Evolutionary conservation across 2,888 invertebrate genomes (phyloP).

Genomic region (Cybosia mesomella): DNA sequence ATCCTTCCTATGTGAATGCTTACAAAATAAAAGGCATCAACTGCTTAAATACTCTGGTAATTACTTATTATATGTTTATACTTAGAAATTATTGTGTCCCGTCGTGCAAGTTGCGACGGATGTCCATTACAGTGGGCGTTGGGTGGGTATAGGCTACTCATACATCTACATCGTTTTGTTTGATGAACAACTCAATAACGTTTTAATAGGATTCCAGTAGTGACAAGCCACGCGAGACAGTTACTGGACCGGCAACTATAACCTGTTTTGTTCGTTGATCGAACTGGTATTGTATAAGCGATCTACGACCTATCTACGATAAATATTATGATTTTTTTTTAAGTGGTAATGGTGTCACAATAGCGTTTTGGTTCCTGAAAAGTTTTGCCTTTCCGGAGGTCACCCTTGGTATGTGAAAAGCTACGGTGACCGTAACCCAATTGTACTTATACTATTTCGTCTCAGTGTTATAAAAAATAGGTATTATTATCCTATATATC

Average conservation of each 20-base stretch:
- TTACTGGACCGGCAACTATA: slow-evolving; percentile 59
- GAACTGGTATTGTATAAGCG: slow-evolving; percentile 66
- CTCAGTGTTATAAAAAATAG: too few relatives aligned
- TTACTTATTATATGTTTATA: too few relatives aligned
- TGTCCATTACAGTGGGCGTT: slow-evolving; percentile 65
- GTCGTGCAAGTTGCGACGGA: slow-evolving; percentile 45
- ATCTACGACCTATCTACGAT: slow-evolving; percentile 65
- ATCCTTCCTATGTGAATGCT: too few relatives aligned
- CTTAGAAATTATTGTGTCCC: slow-evolving; percentile 59
- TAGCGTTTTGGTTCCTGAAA: not conserved
- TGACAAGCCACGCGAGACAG: slow-evolving; percentile 77
- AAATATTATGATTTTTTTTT: slow-evolving; percentile 43
- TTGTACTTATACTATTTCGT: too few relatives aligned
- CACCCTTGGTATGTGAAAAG: too few relatives aligned
- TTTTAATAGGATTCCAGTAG: slow-evolving; percentile 81
- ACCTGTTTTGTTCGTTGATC: slow-evolving; percentile 67
- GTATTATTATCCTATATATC: too few relatives aligned
- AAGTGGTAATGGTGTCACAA: not conserved
- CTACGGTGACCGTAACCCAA: too few relatives aligned
- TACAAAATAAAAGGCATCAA: too few relatives aligned
- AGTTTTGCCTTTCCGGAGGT: not conserved
- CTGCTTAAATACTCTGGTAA: too few relatives aligned
- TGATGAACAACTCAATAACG: slow-evolving; percentile 79
- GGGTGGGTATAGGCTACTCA: slow-evolving; percentile 65
- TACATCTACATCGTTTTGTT: slow-evolving; percentile 65